phyloP scores from a whole-genome alignment of 2,888 invertebrate genomes.

The Noctuana brunneofusca region DNA sequence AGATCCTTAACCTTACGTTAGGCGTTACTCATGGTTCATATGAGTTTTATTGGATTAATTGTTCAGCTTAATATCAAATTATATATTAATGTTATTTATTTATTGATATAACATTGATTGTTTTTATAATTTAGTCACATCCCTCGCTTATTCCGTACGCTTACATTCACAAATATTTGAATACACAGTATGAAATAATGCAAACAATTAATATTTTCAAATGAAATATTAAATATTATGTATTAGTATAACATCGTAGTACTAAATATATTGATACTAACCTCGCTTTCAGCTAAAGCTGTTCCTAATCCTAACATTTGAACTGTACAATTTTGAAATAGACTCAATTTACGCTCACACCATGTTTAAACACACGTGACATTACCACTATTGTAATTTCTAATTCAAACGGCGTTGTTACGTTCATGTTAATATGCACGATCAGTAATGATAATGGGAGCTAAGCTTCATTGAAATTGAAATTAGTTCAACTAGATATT shows the following conservation, averaged over 20 bases:
- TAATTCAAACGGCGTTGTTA: slow-evolving; percentile 17
- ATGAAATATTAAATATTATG: too few species aligned
- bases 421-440: slow-evolving; percentile 25
- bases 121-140: too few species aligned
- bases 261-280: slow-evolving; percentile 4
- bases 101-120: too few species aligned
- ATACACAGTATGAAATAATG: too few species aligned
- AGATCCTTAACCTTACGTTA: too few species aligned
- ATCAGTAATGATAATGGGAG: slow-evolving; percentile 22
- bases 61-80: too few species aligned
- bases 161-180: too few species aligned
- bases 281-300: neutral
- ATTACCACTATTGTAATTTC: slow-evolving; percentile 13
- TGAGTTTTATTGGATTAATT: too few species aligned
- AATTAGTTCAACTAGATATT: slow-evolving; percentile 24
- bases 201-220: too few species aligned
- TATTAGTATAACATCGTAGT: neutral
- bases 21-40: too few species aligned
- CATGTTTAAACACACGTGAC: slow-evolving; percentile 21
- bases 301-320: slow-evolving; percentile 18
- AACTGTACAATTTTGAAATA: slow-evolving; percentile 9
- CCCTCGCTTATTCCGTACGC: too few species aligned
- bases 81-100: too few species aligned
- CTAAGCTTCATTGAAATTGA: slow-evolving; percentile 27
- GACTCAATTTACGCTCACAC: neutral